Percentiles rank a stretch among this genome's conserved stretches.
phyloP scores from a whole-genome alignment of 2,113 vertebrate genomes.

The Pelodiscus sinensis region DNA sequence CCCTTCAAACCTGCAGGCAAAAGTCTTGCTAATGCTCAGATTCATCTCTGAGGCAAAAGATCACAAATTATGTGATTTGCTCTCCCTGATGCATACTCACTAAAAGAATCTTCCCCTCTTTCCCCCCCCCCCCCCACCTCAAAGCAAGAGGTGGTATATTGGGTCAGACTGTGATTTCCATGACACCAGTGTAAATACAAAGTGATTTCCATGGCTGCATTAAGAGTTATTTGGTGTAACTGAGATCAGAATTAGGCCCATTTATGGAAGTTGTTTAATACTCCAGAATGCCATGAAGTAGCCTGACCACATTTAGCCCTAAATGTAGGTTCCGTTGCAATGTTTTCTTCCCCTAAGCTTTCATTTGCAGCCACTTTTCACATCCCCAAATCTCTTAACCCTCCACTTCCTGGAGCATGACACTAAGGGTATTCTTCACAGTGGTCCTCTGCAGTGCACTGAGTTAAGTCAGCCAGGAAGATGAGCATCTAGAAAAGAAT shows the following conservation, averaged over 20 bases:
- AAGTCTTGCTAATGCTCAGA: neutral
- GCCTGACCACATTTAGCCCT: neutral
- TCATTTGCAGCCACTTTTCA: neutral
- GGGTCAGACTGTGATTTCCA: neutral
- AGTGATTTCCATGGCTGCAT: neutral
- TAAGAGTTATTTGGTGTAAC: neutral
- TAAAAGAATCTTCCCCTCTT: neutral
- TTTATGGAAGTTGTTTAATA: neutral
- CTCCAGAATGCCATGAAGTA: accelerated
- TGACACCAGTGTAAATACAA: neutral
- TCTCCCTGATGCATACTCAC: neutral
- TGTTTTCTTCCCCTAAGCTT: neutral
- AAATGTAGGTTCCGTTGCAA: neutral
- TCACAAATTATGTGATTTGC: neutral
- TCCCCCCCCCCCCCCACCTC: no score
- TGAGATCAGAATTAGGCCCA: neutral
- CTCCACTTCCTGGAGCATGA: neutral
- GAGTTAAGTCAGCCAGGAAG: neutral
- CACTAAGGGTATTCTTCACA: neutral
- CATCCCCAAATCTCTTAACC: neutral
- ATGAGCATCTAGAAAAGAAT: neutral
- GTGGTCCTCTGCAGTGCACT: neutral
- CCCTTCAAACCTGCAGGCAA: neutral
- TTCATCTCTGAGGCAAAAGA: neutral
- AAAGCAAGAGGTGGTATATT: neutral